Evolutionary conservation across 1,140 invertebrate genomes (phyloP).

Genomic region (Popillia japonica): DNA sequence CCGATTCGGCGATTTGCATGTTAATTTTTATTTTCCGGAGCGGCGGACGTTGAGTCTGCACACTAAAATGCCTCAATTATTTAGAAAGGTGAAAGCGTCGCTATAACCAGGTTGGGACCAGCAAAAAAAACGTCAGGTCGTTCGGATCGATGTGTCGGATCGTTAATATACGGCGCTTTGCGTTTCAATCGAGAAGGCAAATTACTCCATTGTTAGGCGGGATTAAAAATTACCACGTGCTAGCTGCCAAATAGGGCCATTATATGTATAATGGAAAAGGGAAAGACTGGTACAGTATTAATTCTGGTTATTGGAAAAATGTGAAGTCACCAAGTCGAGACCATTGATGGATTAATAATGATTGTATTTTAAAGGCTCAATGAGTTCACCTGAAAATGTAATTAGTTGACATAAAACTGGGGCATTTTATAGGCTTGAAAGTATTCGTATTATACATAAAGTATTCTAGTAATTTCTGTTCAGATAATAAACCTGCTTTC

Average conservation of each 20-base stretch:
- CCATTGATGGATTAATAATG: too few relatives aligned
- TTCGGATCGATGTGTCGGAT: neutral
- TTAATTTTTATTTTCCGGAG: constrained; percentile 32
- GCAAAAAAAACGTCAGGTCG: neutral
- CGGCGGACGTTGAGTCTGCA: neutral
- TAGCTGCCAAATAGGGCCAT: constrained; percentile 20
- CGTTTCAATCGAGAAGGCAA: constrained; percentile 21
- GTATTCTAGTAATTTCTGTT: too few relatives aligned
- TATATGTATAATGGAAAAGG: neutral
- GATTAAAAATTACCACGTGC: constrained; percentile 25
- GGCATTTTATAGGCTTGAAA: too few relatives aligned
- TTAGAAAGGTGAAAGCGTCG: constrained; percentile 11
- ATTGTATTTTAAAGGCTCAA: too few relatives aligned
- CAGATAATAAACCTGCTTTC: too few relatives aligned
- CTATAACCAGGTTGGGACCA: neutral
- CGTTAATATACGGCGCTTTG: constrained; percentile 13
- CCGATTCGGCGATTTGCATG: constrained; percentile 26
- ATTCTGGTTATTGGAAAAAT: neutral
- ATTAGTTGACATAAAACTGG: too few relatives aligned
- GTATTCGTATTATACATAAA: too few relatives aligned
- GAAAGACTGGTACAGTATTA: neutral
- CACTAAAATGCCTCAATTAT: constrained; percentile 26
- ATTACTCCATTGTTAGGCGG: constrained; percentile 23
- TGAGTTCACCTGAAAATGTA: too few relatives aligned
- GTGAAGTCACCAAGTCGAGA: neutral